Evolutionary conservation across 2,888 invertebrate species (phyloP), one percentile per base, ranked within the genome.

Genomic region (Chloroclystis v-ata): DNA sequence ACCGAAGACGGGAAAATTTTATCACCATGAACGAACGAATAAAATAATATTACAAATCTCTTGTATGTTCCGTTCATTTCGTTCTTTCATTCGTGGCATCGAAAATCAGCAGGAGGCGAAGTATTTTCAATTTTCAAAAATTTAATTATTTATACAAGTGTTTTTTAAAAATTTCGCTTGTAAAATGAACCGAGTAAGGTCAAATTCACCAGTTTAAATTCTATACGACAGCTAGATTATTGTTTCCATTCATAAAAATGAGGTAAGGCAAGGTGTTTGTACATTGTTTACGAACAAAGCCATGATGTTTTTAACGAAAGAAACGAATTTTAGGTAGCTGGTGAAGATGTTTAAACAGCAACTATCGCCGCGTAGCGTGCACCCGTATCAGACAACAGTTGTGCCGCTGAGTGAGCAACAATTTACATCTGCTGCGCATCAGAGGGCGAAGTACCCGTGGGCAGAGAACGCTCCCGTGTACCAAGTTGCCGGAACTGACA

Each of bases 301-400:
- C 9, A 28, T 29, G 37, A 42, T 57, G 55, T 60, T 57, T 59
- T 40, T 42, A 47, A 51, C 9, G 47, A 51, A 41, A 37, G 20
- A 20, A 37, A 47, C 35, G 28, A 20, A 4, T 66, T 67, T 45
- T 55, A 72, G 75, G 50, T 69, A 67, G 66, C 47, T 45, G 40
- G 28, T 24, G 25, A 48, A 59, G 60, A 89, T 84, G 91, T 90
- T 78, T 57, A 88, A 86, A 63, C 87, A 86, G 65, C 86, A 87
- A 61, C 52, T 81, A 28, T 78, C 88, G 9, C 82, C 85, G 3
- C 75, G 87, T 30, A 85, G 80, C 56, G 79, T 87, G 28, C 87
- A 87, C 53, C 88, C 88, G 3, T 89, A 89, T 55, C 89, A 89
- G 64, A 89, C 88, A 4, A 89, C 89, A 2, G 75, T 88, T 26